Conservation (phyloP, 2,888 invertebrate genomes). For the Crematogaster levior region DNA sequence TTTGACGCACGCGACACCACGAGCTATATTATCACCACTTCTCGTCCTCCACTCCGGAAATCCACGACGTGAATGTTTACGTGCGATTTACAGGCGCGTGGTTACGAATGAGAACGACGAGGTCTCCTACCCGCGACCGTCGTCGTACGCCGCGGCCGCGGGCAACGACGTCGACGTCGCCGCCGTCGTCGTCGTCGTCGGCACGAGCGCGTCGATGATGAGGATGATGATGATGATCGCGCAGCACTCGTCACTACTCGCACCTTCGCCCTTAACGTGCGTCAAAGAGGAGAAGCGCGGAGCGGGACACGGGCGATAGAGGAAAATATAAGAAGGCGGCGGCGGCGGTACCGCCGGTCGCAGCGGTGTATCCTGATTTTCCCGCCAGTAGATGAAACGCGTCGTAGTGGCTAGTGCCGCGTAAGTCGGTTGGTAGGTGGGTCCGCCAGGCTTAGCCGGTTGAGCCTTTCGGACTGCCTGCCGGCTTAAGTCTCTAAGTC, state of each 20-base stretch:
- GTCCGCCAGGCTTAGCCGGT: slow-evolving; percentile 82
- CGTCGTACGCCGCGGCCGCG: slow-evolving; percentile 39
- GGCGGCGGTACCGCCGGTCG: slow-evolving; percentile 70
- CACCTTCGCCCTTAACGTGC: slow-evolving; percentile 61
- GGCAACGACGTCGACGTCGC: slow-evolving; percentile 36
- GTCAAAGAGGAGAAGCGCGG: slow-evolving; percentile 37
- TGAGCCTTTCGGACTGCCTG: slow-evolving; percentile 84
- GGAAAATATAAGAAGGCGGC: slow-evolving; percentile 68
- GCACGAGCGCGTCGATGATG: slow-evolving; percentile 39
- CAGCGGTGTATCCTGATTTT: slow-evolving; percentile 72
- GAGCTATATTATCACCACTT: slow-evolving; percentile 35
- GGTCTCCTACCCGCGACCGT: slow-evolving; percentile 48
- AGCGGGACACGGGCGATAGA: slow-evolving; percentile 56
- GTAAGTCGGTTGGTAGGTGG: slow-evolving; percentile 75
- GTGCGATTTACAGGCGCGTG: slow-evolving; percentile 6
- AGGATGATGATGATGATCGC: slow-evolving; percentile 48
- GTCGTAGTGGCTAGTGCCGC: slow-evolving; percentile 73
- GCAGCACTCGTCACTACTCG: slow-evolving; percentile 56
- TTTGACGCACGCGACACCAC: not conserved
- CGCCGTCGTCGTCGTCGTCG: slow-evolving; percentile 34
- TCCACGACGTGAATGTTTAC: slow-evolving; percentile 15
- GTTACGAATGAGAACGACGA: slow-evolving; percentile 23
- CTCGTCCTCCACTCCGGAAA: slow-evolving; percentile 10
- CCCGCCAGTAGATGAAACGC: slow-evolving; percentile 74
- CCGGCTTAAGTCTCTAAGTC: slow-evolving; percentile 85